Evolutionary conservation across 2,888 invertebrate genomes (phyloP).

Genomic region (Drosophila dives): DNA sequence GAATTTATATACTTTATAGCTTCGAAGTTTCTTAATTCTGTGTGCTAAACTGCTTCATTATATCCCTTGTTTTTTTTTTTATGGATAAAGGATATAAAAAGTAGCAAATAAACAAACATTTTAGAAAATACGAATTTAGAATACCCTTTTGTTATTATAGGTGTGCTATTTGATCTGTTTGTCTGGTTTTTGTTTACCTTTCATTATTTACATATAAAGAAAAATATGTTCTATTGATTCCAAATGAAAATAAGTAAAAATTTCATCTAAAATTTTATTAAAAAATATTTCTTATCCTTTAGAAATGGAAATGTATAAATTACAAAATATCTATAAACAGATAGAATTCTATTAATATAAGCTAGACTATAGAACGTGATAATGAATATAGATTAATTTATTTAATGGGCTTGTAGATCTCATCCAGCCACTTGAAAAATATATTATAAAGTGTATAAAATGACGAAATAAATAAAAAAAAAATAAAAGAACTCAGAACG

Average conservation of each 20-base stretch:
- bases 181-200: rapidly evolving
- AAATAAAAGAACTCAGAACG: slow-evolving; percentile 32
- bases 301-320: background rate
- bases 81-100: background rate
- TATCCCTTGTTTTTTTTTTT: background rate
- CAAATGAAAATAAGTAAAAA: background rate
- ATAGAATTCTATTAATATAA: background rate
- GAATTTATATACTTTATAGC: background rate
- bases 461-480: slow-evolving; percentile 24
- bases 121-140: background rate
- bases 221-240: no score
- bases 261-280: background rate
- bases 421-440: background rate
- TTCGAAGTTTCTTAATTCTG: background rate
- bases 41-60: background rate
- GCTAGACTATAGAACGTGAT: no score
- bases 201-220: background rate
- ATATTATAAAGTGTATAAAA: background rate
- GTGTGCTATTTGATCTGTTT: rapidly evolving
- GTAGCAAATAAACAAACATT: background rate
- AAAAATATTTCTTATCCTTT: background rate
- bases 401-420: background rate
- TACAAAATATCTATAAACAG: background rate
- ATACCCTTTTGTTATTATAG: background rate
- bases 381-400: background rate